A percentile compares a stretch with the other conserved stretches of the same genome.
Conservation (phyloP, 2,888 invertebrate genomes). For the Corbicula japonica region DNA sequence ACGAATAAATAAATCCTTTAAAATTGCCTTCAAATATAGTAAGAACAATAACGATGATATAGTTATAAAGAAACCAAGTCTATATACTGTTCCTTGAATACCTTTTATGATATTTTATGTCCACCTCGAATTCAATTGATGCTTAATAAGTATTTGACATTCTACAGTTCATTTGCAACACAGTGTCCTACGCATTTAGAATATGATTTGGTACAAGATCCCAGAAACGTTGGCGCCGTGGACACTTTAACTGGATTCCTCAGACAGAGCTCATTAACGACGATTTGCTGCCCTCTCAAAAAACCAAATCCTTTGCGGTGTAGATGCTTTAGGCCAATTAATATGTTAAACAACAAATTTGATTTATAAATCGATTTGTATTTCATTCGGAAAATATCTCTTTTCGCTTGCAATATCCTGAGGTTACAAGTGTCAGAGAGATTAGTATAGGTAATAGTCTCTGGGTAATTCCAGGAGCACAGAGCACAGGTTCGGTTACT, state of each 20-base stretch:
- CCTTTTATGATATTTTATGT: no score
- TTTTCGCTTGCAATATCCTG: slow-evolving; percentile 15
- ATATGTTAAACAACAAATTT: slow-evolving; percentile 30
- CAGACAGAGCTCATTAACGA: slow-evolving; percentile 32
- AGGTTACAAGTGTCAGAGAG: neutral
- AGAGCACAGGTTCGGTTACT: slow-evolving; percentile 27
- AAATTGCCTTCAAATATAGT: no score
- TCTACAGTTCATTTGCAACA: slow-evolving; percentile 18
- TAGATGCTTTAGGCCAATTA: slow-evolving; percentile 24
- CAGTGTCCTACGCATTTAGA: slow-evolving; percentile 30
- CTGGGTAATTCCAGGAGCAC: neutral
- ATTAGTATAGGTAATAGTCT: neutral
- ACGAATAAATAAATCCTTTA: no score
- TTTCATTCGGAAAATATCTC: slow-evolving; percentile 18
- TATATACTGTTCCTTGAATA: no score
- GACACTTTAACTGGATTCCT: slow-evolving; percentile 27
- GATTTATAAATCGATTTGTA: slow-evolving; percentile 37
- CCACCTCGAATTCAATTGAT: no score
- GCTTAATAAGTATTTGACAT: no score
- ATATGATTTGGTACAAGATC: slow-evolving; percentile 16
- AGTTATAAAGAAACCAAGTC: no score
- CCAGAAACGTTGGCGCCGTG: slow-evolving; percentile 31
- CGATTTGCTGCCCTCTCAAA: slow-evolving; percentile 25
- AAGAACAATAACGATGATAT: no score
- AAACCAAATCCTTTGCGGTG: slow-evolving; percentile 34